Base-by-base conservation (phyloP, 1,140 invertebrate species). In the Cyclargus thomasi region DNA sequence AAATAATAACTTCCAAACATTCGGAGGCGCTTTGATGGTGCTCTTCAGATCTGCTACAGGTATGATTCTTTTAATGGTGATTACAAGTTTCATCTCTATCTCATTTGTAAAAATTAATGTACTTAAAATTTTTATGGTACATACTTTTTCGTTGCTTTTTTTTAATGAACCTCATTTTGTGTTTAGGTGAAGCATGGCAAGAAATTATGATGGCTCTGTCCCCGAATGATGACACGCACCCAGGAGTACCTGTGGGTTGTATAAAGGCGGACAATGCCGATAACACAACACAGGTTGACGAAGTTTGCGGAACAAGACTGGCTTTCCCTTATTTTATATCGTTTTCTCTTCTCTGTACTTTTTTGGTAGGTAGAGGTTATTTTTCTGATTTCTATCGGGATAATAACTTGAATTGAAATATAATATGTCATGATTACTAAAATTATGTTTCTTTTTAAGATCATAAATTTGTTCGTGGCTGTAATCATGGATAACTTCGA, bases 401-500 rank as follows among this genome's bases (percentile, higher is more conserved):
- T n/a, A n/a, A n/a, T n/a, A n/a, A n/a, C n/a, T n/a, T n/a, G n/a
- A n/a, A n/a, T n/a, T n/a, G n/a, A n/a, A n/a, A n/a, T n/a, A n/a
- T n/a, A n/a, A n/a, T n/a, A n/a, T n/a, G n/a, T n/a, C n/a, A n/a
- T n/a, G n/a, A n/a, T n/a, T n/a, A n/a, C n/a, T n/a, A n/a, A n/a
- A n/a, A n/a, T n/a, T n/a, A n/a, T n/a, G 5, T 29, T 29, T 20
- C 65, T 73, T 75, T 93, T 92, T 35, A 81, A 98, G 96, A 98
- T 99, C 80, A 99, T 99, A 73, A 99, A 99, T 91, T 93, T 99
- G 66, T 99, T 99, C 91, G 99, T 99, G 18, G 99, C 99, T 75
- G 99, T 99, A 72, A 99, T 99, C 81, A 99, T 99, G 98, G 98
- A 99, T 88, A 99, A 99, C 89, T 99, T 99, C 91, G 99, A 99